These are phyloP conservation scores for Pterobdella sp. DNA, from an alignment of 2,888 invertebrate genomes.

Conservation along the genomic window DNA sequence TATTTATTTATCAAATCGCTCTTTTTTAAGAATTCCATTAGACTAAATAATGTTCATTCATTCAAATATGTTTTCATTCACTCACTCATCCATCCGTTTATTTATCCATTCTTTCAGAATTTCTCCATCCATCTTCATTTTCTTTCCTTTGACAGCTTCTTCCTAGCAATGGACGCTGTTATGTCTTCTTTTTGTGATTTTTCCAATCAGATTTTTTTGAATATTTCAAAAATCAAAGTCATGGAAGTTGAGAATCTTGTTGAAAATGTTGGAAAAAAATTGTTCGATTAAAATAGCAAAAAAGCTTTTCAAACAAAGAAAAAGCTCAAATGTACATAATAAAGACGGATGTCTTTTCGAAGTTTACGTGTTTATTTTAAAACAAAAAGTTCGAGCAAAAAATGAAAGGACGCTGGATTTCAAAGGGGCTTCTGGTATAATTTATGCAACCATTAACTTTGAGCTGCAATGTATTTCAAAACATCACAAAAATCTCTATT, in stretches of 20 bases:
- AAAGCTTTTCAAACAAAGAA: neutral
- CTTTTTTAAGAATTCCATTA: no score
- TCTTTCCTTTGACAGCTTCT: slow-evolving; percentile 25
- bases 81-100: neutral
- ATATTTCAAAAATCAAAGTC: neutral
- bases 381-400: no score
- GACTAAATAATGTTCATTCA: no score
- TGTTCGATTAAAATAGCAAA: neutral
- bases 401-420: neutral
- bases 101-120: neutral
- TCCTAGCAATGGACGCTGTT: neutral
- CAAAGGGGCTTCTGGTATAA: neutral
- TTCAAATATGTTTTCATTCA: neutral
- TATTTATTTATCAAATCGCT: neutral
- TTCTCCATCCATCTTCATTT: slow-evolving; percentile 27
- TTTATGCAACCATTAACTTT: slow-evolving; percentile 7
- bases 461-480: neutral
- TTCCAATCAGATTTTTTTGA: neutral
- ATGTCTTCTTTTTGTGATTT: slow-evolving; percentile 1
- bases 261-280: neutral
- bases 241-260: no score
- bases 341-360: neutral
- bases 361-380: no score
- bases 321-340: neutral
- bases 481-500: no score